Percentiles rank a stretch among this genome's conserved stretches.
These are phyloP conservation scores for Andricus curvator DNA, from an alignment of 2,888 invertebrate species.

Conservation along the genomic window DNA sequence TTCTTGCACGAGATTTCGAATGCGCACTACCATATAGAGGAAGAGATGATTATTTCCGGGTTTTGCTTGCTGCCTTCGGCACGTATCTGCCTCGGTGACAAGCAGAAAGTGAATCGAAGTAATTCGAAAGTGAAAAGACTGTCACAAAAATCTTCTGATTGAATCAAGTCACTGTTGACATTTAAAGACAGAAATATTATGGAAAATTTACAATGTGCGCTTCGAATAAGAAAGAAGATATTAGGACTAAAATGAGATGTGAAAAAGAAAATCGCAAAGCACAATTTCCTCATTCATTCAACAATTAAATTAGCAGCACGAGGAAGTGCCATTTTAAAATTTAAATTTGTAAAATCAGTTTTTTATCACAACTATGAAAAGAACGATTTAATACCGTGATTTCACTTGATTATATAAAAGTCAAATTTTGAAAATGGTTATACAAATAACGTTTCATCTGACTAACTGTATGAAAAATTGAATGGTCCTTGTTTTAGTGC, in stretches of 20 bases:
- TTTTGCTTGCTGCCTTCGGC: background rate
- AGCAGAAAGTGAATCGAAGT: background rate
- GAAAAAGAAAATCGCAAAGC: background rate
- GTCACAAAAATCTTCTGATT: constrained; percentile 8
- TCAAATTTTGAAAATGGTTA: background rate
- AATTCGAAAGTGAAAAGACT: background rate
- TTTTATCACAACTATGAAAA: no score
- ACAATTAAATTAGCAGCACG: no score
- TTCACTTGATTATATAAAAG: background rate
- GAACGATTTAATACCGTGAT: background rate
- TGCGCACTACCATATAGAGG: constrained; percentile 6
- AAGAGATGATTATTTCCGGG: constrained; percentile 19
- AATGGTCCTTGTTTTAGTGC: background rate
- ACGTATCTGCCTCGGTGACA: constrained; percentile 16
- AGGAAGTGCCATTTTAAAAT: no score
- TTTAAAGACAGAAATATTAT: background rate
- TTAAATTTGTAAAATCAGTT: no score
- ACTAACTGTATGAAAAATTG: background rate
- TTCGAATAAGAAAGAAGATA: background rate
- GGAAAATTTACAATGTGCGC: background rate
- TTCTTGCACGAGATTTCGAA: constrained; percentile 42
- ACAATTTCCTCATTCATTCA: no score
- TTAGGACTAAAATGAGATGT: background rate
- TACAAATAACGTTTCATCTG: background rate
- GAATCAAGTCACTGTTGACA: background rate